These are phyloP conservation scores for Zele albiditarsus DNA, from an alignment of 2,888 invertebrate genomes.

Conservation along the genomic window DNA sequence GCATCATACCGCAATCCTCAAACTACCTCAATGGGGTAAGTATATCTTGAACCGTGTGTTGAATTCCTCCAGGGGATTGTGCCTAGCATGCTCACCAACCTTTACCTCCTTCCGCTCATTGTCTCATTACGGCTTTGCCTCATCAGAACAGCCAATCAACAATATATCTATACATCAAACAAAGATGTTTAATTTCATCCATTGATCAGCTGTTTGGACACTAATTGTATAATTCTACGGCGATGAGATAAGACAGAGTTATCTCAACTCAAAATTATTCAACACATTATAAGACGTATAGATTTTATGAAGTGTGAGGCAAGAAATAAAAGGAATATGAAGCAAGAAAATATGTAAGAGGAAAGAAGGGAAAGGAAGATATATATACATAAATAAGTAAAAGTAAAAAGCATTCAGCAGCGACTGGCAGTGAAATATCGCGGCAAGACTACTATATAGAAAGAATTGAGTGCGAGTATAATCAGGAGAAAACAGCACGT, in stretches of 20 bases:
- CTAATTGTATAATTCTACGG: background rate
- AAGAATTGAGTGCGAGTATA: background rate
- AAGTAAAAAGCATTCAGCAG: background rate
- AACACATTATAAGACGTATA: background rate
- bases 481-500: background rate
- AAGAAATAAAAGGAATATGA: background rate
- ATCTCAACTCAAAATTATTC: background rate
- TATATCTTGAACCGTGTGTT: constrained; percentile 49
- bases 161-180: constrained; percentile 20
- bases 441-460: background rate
- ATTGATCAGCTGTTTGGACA: background rate
- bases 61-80: constrained; percentile 48
- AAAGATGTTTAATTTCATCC: constrained; percentile 36
- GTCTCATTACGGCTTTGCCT: background rate
- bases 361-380: background rate
- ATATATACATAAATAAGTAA: background rate
- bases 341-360: background rate
- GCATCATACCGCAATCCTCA: constrained; percentile 17
- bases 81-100: constrained; percentile 36
- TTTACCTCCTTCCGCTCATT: constrained; percentile 7
- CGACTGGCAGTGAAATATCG: constrained; percentile 6
- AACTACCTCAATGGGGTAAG: constrained; percentile 20
- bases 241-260: background rate
- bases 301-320: too few relatives aligned
- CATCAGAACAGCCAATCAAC: background rate